Percentiles rank a stretch among this genome's conserved stretches.
These are phyloP conservation scores for Diarsia mendica DNA, from an alignment of 2,888 invertebrate genomes.

Conservation along the genomic window DNA sequence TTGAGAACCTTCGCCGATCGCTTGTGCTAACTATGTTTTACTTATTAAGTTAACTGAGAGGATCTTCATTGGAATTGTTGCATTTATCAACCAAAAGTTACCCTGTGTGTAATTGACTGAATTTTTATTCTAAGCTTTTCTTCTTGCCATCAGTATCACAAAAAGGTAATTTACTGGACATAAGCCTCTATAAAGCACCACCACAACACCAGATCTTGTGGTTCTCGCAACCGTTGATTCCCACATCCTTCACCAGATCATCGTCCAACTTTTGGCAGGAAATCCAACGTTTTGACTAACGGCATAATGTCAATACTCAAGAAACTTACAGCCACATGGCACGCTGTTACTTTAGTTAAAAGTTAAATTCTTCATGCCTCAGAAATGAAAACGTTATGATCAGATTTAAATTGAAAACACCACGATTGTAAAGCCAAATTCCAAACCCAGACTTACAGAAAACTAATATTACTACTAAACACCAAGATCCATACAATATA, in stretches of 20 bases:
- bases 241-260: not conserved
- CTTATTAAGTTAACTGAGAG: constrained; percentile 56
- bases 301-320: no score
- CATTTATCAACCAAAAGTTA: not conserved
- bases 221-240: not conserved
- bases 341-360: not conserved
- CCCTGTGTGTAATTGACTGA: not conserved
- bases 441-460: not conserved
- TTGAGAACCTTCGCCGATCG: constrained; percentile 81
- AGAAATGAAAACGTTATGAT: not conserved
- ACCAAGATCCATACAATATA: constrained; percentile 51
- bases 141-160: not conserved
- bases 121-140: not conserved
- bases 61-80: constrained; percentile 22
- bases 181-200: not conserved
- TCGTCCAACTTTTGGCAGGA: not conserved
- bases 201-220: not conserved
- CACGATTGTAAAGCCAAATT: not conserved
- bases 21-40: constrained; percentile 55
- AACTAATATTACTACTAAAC: constrained; percentile 21
- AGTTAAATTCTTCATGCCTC: not conserved
- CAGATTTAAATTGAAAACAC: not conserved
- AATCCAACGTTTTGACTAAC: not conserved
- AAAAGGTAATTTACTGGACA: not conserved
- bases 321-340: not conserved